Evolutionary conservation across 2,888 invertebrate genomes (phyloP).

Genomic region (Chloroclystis v-ata): DNA sequence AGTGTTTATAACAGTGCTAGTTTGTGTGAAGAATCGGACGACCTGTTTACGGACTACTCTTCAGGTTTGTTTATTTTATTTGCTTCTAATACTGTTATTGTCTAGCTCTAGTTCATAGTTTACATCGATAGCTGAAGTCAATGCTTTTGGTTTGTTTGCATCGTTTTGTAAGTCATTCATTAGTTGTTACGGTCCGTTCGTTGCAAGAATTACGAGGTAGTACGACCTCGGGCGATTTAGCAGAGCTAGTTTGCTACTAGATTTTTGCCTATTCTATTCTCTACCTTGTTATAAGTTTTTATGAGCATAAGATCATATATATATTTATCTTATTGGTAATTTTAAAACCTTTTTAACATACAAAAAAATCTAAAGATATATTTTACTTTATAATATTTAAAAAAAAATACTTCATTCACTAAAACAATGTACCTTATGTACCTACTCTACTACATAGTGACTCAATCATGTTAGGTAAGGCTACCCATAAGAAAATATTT

Average conservation of each 20-base stretch:
- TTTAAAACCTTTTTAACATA: too few relatives aligned
- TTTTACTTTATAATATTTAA: too few relatives aligned
- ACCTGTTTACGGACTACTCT: conserved; percentile 45
- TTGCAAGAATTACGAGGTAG: conserved; percentile 61
- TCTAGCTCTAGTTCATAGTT: conserved; percentile 50
- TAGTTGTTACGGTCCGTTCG: conserved; percentile 58
- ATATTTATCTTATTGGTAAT: too few relatives aligned
- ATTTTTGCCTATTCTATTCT: background rate
- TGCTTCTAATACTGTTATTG: conserved; percentile 28
- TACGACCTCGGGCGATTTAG: conserved; percentile 44
- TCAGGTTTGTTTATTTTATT: conserved; percentile 53
- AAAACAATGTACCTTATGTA: too few relatives aligned
- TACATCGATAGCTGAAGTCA: conserved; percentile 43
- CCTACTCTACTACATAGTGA: too few relatives aligned
- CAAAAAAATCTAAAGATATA: too few relatives aligned
- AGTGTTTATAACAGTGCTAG: conserved; percentile 66
- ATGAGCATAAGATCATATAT: too few relatives aligned
- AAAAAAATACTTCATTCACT: too few relatives aligned
- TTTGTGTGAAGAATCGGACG: conserved; percentile 53
- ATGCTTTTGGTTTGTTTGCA: conserved; percentile 51
- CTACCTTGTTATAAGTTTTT: too few relatives aligned
- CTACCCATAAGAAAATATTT: too few relatives aligned
- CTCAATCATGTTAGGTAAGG: too few relatives aligned
- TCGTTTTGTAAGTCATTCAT: conserved; percentile 63
- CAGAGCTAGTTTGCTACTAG: background rate